Base-by-base conservation (phyloP, 2,888 invertebrate species). In the Laothoe populi region DNA sequence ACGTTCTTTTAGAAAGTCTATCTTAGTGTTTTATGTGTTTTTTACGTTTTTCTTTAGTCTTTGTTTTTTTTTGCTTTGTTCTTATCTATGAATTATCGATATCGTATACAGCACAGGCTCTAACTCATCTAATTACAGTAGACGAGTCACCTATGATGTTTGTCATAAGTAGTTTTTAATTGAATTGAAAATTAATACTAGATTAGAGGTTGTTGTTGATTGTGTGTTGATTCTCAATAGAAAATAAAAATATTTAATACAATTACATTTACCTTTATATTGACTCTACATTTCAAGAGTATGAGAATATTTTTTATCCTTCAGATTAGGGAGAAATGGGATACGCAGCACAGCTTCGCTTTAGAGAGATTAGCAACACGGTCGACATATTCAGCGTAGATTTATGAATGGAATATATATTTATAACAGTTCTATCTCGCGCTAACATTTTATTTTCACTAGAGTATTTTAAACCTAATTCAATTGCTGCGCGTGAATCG, bases 381-480 rank as follows among this genome's bases (percentile, higher is more conserved):
- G 40, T 13, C 26, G n/a, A 8, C 7, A 44, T 7, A 8, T 10
- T 46, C 46, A 11, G 23, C 8, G 31, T 2, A 49, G 19, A 2
- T 35, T 53, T 53, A 35, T 49, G 49, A 26, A 53, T 53, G 35
- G 11, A 53, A 19, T 2, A 19, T 35, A 4, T 53, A 16, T 53
- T 53, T 53, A 19, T 53, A 53, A 53, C 16, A 19, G 19, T 53
- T 19, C 11, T 53, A 16, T 19, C 19, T 31, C 19, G 53, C 11
- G 19, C 53, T 11, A 53, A 35, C 11, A 53, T 53, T 31, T 53
- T 19, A 35, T 53, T 35, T 31, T 35, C 53, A 53, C 23, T 13
- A 11, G 11, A 8, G 31, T 53, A 53, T 31, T 53, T 53, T 53
- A 53, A 53, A 53, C 31, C 19, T 53, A 19, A 35, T 53, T 53